A percentile compares a stretch with the other conserved stretches of the same genome.
phyloP scores from a whole-genome alignment of 2,113 vertebrate species.

The Mugil cephalus region DNA sequence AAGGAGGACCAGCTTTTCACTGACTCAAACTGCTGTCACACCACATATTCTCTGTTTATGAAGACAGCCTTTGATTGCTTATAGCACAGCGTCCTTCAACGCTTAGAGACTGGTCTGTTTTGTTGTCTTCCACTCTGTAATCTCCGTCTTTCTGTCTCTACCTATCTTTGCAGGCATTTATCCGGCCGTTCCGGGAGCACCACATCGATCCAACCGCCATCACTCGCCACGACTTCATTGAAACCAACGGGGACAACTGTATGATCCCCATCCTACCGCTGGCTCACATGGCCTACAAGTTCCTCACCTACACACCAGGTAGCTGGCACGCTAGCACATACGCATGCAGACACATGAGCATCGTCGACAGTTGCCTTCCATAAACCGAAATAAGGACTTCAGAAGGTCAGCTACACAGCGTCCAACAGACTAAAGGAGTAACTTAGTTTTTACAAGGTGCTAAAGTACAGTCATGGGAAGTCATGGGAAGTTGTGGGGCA shows the following conservation, averaged over 20 bases:
- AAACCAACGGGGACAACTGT: conserved; percentile 88
- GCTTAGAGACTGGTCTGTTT: background rate
- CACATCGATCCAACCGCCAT: conserved; percentile 87
- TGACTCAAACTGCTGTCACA: no score
- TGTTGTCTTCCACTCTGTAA: background rate
- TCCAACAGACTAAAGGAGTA: conserved; percentile 6
- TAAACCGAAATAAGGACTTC: conserved; percentile 10
- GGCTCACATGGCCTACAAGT: conserved; percentile 84
- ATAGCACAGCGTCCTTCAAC: background rate
- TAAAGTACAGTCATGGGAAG: conserved; percentile 5
- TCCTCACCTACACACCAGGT: conserved; percentile 83
- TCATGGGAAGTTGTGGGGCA: conserved; percentile 10
- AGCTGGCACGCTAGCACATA: conserved; percentile 8
- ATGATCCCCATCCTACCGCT: conserved; percentile 85
- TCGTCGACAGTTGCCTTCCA: no score
- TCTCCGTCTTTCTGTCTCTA: conserved; percentile 12
- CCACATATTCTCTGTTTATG: background rate
- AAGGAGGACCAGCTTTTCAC: no score
- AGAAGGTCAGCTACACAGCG: conserved; percentile 22
- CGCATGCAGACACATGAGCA: background rate
- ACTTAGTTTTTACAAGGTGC: background rate
- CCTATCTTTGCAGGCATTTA: conserved; percentile 78
- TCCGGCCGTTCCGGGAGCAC: conserved; percentile 85
- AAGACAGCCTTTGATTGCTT: background rate
- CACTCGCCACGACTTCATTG: conserved; percentile 86